phyloP scores from a whole-genome alignment of 1,140 invertebrate species.

The Caligus rogercresseyi region DNA sequence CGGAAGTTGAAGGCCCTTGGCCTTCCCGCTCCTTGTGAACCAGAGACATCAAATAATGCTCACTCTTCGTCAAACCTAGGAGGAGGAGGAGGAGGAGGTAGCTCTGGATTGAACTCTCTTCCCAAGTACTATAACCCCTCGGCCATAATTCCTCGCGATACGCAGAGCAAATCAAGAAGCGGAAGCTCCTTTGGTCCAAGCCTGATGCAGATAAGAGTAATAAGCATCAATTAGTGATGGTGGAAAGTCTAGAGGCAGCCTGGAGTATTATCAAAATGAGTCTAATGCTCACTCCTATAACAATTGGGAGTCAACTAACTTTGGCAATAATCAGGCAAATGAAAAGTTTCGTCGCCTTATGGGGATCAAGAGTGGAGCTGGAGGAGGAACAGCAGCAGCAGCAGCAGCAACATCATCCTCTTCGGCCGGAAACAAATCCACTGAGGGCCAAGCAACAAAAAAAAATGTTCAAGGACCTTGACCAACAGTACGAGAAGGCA shows the following conservation, averaged over 20 bases:
- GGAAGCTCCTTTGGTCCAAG: constrained; percentile 16
- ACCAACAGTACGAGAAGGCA: constrained; percentile 37
- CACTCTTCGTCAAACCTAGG: too few species aligned
- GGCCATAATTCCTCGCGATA: constrained; percentile 15
- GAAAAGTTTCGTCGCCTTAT: constrained; percentile 35
- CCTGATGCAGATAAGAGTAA: background rate
- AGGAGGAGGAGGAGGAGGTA: too few species aligned
- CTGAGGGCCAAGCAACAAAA: background rate
- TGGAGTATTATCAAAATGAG: too few species aligned
- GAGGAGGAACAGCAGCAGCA: too few species aligned
- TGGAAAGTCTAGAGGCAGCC: too few species aligned
- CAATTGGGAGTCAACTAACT: constrained; percentile 20
- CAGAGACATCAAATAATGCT: background rate
- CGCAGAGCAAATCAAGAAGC: constrained; percentile 18
- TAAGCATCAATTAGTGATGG: too few species aligned
- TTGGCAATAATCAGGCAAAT: constrained; percentile 12
- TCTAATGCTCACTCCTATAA: constrained; percentile 13
- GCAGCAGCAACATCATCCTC: too few species aligned
- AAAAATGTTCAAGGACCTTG: constrained; percentile 32
- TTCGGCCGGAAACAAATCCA: background rate
- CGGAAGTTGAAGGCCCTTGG: background rate
- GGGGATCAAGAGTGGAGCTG: constrained; percentile 30
- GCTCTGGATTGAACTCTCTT: background rate
- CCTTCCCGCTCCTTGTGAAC: background rate
- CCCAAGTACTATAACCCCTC: constrained; percentile 18